Base-by-base conservation (phyloP, 2,888 invertebrate species). In the Agonopterix subpropinquella region DNA sequence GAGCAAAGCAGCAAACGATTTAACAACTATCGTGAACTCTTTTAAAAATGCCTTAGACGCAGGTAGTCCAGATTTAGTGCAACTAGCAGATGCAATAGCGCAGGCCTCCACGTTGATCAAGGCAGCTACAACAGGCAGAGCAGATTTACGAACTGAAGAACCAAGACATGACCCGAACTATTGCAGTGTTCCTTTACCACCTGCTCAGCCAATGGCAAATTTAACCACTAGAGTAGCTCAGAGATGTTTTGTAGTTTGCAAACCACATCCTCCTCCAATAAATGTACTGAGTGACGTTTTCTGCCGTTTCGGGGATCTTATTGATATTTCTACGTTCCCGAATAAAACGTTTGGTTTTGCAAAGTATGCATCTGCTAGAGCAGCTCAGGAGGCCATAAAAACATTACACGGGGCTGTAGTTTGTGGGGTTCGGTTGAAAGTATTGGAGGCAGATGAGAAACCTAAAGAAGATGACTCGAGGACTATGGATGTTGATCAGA, bases 301-400 rank as follows among this genome's bases (percentile, higher is more conserved):
- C 77, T 94, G 94, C 60, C 92, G 98, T 63, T 98, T 98, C 85
- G 97, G 97, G 8, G 92, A 94, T 73, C 90, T 98, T 2, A 97
- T 98, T 58, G 96, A 97, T 73, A 94, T 97, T 1, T 96, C 95
- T 69, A 92, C 96, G 77, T 89, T 97, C 57, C 93, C 93, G 48
- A 95, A 96, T 68, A 95, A 96, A 78, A 97, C 96, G 69, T 98
- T 95, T 85, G 98, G 98, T 0, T 98, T 96, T 83, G 97, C 94
- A 1, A 96, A 96, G 74, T 98, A 94, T 86, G 94, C 96, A 4
- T 92, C 90, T 39, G 89, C 90, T 48, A 92, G 92, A 45, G 92
- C 95, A 54, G 98, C 98, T 0, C 90, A 92, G 56, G 91, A 92
- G 57, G 96, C 96, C 3, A 94, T 95, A 47, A 70, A 53, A 44